These are phyloP conservation scores for Cacoxenus indagator DNA, from an alignment of 2,888 invertebrate species.

Conservation along the genomic window DNA sequence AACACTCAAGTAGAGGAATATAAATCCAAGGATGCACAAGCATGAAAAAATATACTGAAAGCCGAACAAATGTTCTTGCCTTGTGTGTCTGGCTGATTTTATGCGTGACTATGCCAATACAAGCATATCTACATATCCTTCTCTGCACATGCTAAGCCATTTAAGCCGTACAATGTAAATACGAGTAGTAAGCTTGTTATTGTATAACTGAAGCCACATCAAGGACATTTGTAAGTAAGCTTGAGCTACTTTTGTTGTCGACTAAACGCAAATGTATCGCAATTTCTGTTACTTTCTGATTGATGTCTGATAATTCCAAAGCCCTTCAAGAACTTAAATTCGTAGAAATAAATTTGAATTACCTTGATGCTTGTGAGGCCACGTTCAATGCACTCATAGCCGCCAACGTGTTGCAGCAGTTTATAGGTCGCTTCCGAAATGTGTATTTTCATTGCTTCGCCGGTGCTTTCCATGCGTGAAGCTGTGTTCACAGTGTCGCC, in stretches of 20 bases:
- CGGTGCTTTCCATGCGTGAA: conserved; percentile 83
- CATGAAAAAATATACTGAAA: too few relatives aligned
- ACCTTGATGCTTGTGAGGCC: conserved; percentile 83
- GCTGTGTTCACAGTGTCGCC: conserved; percentile 89
- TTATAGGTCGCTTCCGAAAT: conserved; percentile 80
- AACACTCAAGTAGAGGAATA: conserved; percentile 73
- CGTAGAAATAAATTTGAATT: conserved; percentile 18
- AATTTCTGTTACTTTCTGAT: neutral
- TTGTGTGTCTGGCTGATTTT: too few relatives aligned
- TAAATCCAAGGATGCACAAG: neutral
- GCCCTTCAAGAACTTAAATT: neutral
- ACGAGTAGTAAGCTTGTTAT: too few relatives aligned
- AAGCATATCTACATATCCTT: too few relatives aligned
- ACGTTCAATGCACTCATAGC: conserved; percentile 80
- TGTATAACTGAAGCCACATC: neutral
- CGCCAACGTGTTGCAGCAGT: conserved; percentile 79
- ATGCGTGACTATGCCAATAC: too few relatives aligned
- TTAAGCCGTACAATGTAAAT: too few relatives aligned
- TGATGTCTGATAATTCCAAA: neutral
- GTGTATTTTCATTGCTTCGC: conserved; percentile 82
- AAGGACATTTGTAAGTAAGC: neutral
- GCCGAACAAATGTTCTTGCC: too few relatives aligned
- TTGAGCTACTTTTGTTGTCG: too few relatives aligned
- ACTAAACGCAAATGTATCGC: neutral
- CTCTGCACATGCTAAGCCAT: too few relatives aligned